phyloP scores from a whole-genome alignment of 2,113 vertebrate genomes.

The Nothocercus julius region DNA sequence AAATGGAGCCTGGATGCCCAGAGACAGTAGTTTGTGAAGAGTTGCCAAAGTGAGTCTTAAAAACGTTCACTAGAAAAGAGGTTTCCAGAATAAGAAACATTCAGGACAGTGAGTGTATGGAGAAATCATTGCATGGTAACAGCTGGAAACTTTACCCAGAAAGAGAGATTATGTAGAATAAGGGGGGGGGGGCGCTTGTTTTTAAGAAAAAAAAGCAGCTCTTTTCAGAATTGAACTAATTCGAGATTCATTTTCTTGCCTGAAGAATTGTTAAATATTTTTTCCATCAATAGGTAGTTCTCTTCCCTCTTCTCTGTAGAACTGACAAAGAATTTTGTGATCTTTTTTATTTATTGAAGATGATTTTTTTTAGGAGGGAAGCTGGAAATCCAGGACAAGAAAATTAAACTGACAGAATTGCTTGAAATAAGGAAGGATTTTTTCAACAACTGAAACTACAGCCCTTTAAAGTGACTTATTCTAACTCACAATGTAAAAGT shows the following conservation, averaged over 20 bases:
- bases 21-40: not conserved
- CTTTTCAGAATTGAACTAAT: not conserved
- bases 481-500: not conserved
- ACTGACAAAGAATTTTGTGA: not conserved
- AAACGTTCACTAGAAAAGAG: too few relatives aligned
- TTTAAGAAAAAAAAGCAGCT: too few relatives aligned
- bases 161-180: too few relatives aligned
- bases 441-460: not conserved
- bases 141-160: not conserved
- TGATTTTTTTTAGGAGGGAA: not conserved
- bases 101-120: not conserved
- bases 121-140: not conserved
- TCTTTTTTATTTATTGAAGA: not conserved
- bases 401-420: not conserved
- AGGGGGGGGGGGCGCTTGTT: too few relatives aligned
- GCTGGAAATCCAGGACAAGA: rapidly evolving
- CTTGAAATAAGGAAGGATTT: not conserved
- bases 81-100: too few relatives aligned
- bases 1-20: not conserved
- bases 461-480: not conserved
- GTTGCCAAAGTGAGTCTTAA: constrained; percentile 1
- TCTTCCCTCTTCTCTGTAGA: too few relatives aligned
- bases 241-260: not conserved
- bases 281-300: not conserved
- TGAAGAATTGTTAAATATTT: not conserved